Conservation (phyloP, 2,797 vertebrate species). For the Dicrostonyx torquatus region DNA sequence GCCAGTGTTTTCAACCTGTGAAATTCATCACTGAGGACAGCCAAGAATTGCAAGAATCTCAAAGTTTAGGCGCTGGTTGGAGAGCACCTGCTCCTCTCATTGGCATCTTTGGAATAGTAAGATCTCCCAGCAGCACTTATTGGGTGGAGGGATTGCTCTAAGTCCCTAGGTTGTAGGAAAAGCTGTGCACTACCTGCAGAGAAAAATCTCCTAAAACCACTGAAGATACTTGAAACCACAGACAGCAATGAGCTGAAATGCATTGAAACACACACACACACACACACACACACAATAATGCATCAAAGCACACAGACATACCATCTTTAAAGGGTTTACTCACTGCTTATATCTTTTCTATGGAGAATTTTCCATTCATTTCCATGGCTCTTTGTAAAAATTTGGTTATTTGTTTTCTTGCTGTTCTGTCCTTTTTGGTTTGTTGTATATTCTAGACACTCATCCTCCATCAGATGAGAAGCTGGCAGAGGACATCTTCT, state of each 20-base stretch:
- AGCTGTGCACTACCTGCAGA: neutral
- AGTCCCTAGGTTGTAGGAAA: neutral
- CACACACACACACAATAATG: neutral
- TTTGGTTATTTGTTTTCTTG: neutral
- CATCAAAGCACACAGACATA: neutral
- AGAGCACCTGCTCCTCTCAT: neutral
- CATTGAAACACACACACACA: no score
- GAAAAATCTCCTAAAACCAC: neutral
- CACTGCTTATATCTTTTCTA: neutral
- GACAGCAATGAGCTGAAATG: neutral
- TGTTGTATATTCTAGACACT: neutral
- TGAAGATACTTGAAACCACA: neutral
- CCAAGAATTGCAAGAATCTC: neutral
- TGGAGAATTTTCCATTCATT: neutral
- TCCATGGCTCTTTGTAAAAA: neutral
- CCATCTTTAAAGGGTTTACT: neutral
- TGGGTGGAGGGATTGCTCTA: neutral
- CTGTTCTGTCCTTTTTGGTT: neutral
- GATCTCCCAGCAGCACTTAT: neutral
- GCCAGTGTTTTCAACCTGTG: neutral
- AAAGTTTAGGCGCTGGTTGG: neutral
- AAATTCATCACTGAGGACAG: neutral
- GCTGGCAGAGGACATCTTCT: neutral
- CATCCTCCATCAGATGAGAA: neutral
- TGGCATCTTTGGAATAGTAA: neutral